Conservation (phyloP, 2,888 invertebrate species). For the Caenorhabditis uteleia region DNA sequence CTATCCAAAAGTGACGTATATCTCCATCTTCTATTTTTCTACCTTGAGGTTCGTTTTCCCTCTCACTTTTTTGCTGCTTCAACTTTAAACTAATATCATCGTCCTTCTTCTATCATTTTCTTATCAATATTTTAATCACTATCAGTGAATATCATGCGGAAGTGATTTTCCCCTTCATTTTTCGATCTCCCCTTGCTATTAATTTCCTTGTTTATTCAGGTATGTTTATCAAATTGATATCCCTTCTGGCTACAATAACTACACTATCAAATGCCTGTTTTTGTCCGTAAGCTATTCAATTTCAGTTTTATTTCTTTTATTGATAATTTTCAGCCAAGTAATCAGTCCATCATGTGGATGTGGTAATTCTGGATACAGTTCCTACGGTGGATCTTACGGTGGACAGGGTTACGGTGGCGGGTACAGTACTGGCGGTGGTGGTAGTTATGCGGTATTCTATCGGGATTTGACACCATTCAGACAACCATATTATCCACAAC, state of each 20-base stretch:
- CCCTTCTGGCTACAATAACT: no score
- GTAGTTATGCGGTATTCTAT: slow-evolving; percentile 26
- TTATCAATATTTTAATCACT: not conserved
- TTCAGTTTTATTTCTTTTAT: slow-evolving; percentile 1
- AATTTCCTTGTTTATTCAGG: no score
- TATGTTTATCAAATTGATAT: no score
- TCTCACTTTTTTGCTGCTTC: no score
- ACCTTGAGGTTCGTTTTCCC: no score
- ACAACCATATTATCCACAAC: slow-evolving; percentile 23
- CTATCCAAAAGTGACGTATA: no score
- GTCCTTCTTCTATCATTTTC: not conserved
- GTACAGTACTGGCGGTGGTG: slow-evolving; percentile 1
- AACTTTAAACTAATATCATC: no score
- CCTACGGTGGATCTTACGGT: slow-evolving; percentile 16
- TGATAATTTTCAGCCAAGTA: slow-evolving; percentile 9
- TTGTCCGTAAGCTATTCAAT: slow-evolving; percentile 24
- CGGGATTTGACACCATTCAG: slow-evolving; percentile 40
- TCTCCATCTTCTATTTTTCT: no score
- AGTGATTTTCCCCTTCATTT: no score
- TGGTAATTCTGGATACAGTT: slow-evolving; percentile 20
- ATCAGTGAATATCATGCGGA: not conserved
- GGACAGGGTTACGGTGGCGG: slow-evolving; percentile 12
- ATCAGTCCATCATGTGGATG: slow-evolving; percentile 33
- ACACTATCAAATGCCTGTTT: slow-evolving; percentile 22
- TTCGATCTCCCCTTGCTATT: no score